Percentiles rank a stretch among this genome's conserved stretches.
Evolutionary conservation across 92 coral and sea anemone genomes (phyloP).

Genomic region (Meandrina meandrites): DNA sequence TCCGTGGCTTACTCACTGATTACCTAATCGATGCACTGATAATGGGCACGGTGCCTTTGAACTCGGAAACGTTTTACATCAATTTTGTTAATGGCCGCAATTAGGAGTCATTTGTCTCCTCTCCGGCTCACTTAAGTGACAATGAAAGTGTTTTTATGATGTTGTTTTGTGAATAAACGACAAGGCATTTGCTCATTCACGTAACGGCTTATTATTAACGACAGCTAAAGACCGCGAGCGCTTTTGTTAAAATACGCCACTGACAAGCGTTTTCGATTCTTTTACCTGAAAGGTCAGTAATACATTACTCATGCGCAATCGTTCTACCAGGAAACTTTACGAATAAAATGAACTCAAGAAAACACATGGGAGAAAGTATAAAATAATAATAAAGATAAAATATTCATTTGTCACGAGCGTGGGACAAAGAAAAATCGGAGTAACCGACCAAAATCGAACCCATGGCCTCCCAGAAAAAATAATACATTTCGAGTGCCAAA

Average conservation of each 20-base stretch:
- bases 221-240: neutral
- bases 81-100: conserved; percentile 30
- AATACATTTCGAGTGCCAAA: neutral
- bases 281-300: too few relatives aligned
- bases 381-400: too few relatives aligned
- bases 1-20: conserved; percentile 17
- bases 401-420: too few relatives aligned
- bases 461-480: too few relatives aligned
- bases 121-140: conserved; percentile 15
- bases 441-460: too few relatives aligned
- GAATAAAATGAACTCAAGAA: too few relatives aligned
- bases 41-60: conserved; percentile 46
- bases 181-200: neutral
- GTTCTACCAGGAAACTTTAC: too few relatives aligned
- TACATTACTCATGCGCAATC: too few relatives aligned
- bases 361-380: too few relatives aligned
- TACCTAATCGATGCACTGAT: conserved; percentile 25
- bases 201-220: neutral
- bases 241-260: neutral
- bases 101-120: conserved; percentile 12
- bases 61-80: conserved; percentile 12
- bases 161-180: conserved; percentile 14
- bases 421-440: too few relatives aligned
- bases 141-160: conserved; percentile 7
- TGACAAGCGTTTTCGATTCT: too few relatives aligned